A percentile compares a stretch with the other conserved stretches of the same genome.
Evolutionary conservation across 2,888 invertebrate genomes (phyloP).

Genomic region (Augiades crinisus): DNA sequence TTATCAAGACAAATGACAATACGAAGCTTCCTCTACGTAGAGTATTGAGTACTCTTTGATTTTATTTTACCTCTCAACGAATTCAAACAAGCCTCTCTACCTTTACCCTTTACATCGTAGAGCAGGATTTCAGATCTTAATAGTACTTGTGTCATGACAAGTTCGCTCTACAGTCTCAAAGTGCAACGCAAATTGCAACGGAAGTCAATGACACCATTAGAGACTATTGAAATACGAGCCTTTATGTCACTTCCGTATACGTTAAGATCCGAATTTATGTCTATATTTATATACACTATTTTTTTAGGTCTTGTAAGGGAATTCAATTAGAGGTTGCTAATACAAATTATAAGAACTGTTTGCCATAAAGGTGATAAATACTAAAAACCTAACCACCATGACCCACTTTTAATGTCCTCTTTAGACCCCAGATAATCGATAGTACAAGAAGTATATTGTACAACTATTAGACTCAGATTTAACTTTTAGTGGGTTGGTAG

Average conservation of each 20-base stretch:
- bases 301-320: too few species aligned
- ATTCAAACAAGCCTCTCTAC: conserved; percentile 21
- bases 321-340: too few species aligned
- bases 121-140: conserved; percentile 20
- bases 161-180: conserved; percentile 12
- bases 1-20: neutral
- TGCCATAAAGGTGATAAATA: too few species aligned
- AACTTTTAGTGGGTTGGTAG: too few species aligned
- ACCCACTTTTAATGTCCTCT: too few species aligned
- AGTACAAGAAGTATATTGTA: too few species aligned
- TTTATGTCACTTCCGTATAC: neutral
- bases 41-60: conserved; percentile 20
- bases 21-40: neutral
- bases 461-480: too few species aligned
- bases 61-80: conserved; percentile 19
- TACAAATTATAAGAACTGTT: too few species aligned
- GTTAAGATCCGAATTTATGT: neutral
- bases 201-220: conserved; percentile 25
- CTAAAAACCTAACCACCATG: too few species aligned
- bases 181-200: conserved; percentile 25
- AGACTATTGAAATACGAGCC: conserved; percentile 13
- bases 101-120: conserved; percentile 24
- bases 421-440: too few species aligned
- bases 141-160: conserved; percentile 21
- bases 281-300: too few species aligned